A percentile compares a stretch with the other conserved stretches of the same genome.
Conservation (phyloP, 2,797 vertebrate species). For the Perdix hodgsoniae region DNA sequence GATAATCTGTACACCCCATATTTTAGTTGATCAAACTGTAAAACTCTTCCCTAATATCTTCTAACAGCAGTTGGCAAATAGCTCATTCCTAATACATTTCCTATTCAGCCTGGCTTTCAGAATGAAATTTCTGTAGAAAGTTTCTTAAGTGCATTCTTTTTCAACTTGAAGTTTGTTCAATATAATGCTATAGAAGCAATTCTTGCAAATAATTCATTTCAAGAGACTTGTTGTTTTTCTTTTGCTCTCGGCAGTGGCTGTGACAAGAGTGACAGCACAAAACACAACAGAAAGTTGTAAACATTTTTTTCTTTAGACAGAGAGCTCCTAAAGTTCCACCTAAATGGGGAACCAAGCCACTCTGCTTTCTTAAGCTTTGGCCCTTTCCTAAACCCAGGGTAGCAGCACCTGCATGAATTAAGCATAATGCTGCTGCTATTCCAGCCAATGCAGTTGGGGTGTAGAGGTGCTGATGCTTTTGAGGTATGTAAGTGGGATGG, state of each 20-base stretch:
- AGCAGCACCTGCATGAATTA: neutral
- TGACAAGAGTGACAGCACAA: constrained; percentile 34
- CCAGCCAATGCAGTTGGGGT: neutral
- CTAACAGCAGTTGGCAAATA: neutral
- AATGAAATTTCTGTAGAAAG: constrained; percentile 24
- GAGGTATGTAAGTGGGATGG: neutral
- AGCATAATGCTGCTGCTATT: neutral
- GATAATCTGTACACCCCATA: neutral
- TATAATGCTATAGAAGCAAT: neutral
- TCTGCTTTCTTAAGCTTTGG: neutral
- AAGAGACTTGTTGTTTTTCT: neutral
- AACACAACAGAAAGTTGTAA: constrained; percentile 20
- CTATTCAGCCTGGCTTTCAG: neutral
- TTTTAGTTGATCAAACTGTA: neutral
- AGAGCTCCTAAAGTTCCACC: neutral
- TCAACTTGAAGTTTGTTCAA: neutral
- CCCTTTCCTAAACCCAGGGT: neutral
- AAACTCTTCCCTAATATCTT: neutral
- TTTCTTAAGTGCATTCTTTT: constrained; percentile 14
- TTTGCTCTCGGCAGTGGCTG: constrained; percentile 7
- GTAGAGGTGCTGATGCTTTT: neutral
- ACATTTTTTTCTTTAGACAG: neutral
- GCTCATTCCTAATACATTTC: neutral
- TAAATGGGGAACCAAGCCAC: neutral
- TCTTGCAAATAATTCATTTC: constrained; percentile 7